These are phyloP conservation scores for Palythoa heliodiscus DNA, from an alignment of 92 coral and sea anemone species.

Conservation along the genomic window DNA sequence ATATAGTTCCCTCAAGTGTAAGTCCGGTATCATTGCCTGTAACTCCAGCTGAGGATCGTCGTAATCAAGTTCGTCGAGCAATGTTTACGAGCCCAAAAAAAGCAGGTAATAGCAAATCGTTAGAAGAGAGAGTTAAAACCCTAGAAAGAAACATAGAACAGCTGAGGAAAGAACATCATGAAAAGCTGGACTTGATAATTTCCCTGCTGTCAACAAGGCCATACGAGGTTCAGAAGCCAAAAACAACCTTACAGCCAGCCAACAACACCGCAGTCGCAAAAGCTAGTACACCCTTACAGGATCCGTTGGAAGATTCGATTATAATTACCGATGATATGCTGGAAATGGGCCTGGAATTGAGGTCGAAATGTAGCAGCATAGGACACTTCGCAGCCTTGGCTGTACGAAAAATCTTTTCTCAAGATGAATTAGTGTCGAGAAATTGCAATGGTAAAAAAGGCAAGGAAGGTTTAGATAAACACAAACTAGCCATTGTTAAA, in stretches of 20 bases:
- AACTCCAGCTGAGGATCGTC: not conserved
- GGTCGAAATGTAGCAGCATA: not conserved
- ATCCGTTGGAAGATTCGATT: not conserved
- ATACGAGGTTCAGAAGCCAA: not conserved
- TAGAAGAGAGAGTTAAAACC: not conserved
- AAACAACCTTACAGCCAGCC: not conserved
- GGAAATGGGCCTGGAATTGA: not conserved
- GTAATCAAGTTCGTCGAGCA: not conserved
- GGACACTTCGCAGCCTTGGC: conserved; percentile 6
- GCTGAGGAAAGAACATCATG: not conserved
- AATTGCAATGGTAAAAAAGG: not conserved
- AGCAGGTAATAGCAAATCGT: not conserved
- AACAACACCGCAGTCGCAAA: not conserved
- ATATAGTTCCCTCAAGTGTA: not conserved
- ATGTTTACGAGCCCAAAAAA: not conserved
- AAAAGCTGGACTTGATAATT: not conserved
- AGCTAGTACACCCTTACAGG: not conserved
- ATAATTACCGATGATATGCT: not conserved
- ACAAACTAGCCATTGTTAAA: not conserved
- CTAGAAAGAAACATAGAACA: not conserved
- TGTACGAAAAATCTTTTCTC: not conserved
- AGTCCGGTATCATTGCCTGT: not conserved
- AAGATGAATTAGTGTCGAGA: not conserved
- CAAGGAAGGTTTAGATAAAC: not conserved
- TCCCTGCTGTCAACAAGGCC: not conserved